Percentiles rank a stretch among this genome's conserved stretches.
Conservation (phyloP, 2,888 invertebrate species). For the Blastobasis adustella region DNA sequence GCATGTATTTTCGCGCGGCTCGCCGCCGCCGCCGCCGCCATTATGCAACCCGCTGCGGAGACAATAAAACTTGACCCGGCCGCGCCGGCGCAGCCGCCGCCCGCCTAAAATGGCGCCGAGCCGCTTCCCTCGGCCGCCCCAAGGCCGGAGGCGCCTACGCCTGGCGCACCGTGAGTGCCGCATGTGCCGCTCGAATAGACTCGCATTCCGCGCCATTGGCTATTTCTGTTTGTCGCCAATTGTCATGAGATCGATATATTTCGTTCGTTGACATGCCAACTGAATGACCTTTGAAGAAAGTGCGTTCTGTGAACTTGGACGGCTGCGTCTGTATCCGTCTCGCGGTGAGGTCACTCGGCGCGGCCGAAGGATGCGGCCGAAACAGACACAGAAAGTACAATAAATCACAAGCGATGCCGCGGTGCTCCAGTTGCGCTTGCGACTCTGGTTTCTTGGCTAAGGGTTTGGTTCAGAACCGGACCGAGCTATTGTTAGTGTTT, state of each 20-base stretch:
- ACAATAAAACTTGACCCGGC: constrained; percentile 70
- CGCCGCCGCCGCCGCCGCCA: constrained; percentile 30
- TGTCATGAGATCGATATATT: constrained; percentile 29
- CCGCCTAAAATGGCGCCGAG: constrained; percentile 69
- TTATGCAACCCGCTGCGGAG: constrained; percentile 66
- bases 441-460: constrained; percentile 35
- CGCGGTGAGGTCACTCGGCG: constrained; percentile 4
- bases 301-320: constrained; percentile 33
- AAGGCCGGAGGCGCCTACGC: constrained; percentile 71
- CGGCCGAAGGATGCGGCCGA: constrained; percentile 26
- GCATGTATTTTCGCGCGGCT: constrained; percentile 55
- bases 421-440: constrained; percentile 20
- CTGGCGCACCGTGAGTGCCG: constrained; percentile 52
- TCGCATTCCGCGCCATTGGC: constrained; percentile 54
- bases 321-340: constrained; percentile 21
- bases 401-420: constrained; percentile 46
- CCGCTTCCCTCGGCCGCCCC: constrained; percentile 61
- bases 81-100: constrained; percentile 50
- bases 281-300: constrained; percentile 32
- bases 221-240: constrained; percentile 62
- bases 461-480: constrained; percentile 15
- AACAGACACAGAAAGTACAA: constrained; percentile 38
- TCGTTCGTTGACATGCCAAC: constrained; percentile 39
- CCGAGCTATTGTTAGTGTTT: constrained; percentile 7
- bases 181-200: constrained; percentile 62